A percentile compares a stretch with the other conserved stretches of the same genome.
phyloP scores from a whole-genome alignment of 2,888 invertebrate species.

The Orthosia incerta region DNA sequence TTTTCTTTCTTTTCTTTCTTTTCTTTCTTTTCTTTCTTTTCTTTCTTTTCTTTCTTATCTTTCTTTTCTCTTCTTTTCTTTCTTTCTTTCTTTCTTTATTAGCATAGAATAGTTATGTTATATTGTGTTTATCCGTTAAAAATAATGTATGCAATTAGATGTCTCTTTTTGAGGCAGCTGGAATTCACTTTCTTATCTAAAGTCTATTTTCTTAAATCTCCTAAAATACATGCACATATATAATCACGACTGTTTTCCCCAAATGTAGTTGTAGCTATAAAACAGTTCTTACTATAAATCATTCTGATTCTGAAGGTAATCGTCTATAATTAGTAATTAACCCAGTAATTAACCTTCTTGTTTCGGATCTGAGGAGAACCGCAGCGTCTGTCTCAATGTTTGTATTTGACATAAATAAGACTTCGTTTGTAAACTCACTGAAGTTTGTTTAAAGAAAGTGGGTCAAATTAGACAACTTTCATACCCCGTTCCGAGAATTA shows the following conservation, averaged over 20 bases:
- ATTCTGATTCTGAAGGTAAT: not conserved
- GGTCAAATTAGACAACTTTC: not conserved
- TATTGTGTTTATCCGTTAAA: not conserved
- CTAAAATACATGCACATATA: not conserved
- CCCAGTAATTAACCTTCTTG: conserved; percentile 1
- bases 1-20: no score
- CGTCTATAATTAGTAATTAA: not conserved
- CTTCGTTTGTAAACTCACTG: not conserved
- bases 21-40: no score
- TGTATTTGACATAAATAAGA: conserved; percentile 14
- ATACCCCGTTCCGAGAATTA: not conserved
- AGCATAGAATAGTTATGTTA: no score
- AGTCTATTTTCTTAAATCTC: not conserved
- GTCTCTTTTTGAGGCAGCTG: not conserved
- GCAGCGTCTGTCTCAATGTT: not conserved
- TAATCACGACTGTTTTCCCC: no score
- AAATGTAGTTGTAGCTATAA: not conserved
- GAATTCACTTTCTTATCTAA: not conserved
- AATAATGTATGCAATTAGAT: not conserved
- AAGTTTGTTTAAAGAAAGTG: not conserved
- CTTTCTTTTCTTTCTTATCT: no score
- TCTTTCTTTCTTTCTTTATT: no score
- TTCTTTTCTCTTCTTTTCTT: no score
- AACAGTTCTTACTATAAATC: not conserved
- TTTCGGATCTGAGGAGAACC: not conserved